Evolutionary conservation across 1,140 invertebrate genomes (phyloP), one percentile per base, ranked within the genome.

Genomic region (Temnothorax curvispinosus): DNA sequence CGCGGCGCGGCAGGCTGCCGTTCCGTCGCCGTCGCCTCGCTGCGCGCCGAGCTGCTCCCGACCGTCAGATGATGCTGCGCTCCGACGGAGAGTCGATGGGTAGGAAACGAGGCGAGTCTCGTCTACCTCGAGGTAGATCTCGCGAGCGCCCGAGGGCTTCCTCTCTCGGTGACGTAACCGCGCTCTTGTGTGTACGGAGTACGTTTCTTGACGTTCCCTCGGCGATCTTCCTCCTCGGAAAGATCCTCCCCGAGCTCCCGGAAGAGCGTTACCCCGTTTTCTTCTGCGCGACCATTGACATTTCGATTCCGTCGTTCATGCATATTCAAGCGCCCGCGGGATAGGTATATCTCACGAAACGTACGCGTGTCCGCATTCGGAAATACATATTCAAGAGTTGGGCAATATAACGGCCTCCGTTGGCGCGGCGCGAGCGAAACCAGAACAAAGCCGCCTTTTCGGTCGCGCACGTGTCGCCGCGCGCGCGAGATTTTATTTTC

Each of bases 401-500:
- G 9, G 21, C 38, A 64, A 76, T 44, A 27, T 44, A 27, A 60
- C 15, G 38, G 38, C 3, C 3, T 3, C 38, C 38, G 38, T 4
- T 41, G 3, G 6, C 38, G 38, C 38, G 38, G 47, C 47, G 11
- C 47, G 47, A 6, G 47, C 47, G 7, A 50, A 27, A 54, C 15
- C 65, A n/a, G 47, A 78, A 76, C 62, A 64, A 76, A 62, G 71
- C 60, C 54, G 7, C 82, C 3, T 32, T 52, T 32, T 47, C 15
- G 44, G 56, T 62, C 71, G 60, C n/a, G 74, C 47, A 77, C 74
- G 47, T 80, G 62, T 65, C n/a, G n/a, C 47, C 52, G 41, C 62
- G 50, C 58, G 50, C 41, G 38, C 76, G 35, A 58, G 21, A 74
- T 60, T 72, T 84, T 84, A 84, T 84, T 84, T 84, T 62, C 38